These are phyloP conservation scores for Ceratoteleas bidentatus DNA, from an alignment of 1,140 invertebrate species.

Conservation along the genomic window DNA sequence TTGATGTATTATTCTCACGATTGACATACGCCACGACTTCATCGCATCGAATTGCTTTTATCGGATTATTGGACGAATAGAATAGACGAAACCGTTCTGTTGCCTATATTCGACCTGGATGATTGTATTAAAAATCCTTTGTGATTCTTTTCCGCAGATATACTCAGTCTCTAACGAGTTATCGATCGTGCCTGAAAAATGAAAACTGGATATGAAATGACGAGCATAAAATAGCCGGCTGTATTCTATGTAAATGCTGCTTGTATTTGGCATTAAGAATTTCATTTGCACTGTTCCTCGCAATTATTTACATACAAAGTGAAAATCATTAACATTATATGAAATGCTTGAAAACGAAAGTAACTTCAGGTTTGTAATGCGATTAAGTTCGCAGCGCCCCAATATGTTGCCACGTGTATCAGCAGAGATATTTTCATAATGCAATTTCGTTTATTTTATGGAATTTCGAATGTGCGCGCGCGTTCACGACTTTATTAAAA, in stretches of 20 bases:
- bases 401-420: slow-evolving; percentile 40
- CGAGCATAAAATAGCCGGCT: slow-evolving; percentile 48
- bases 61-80: slow-evolving; percentile 65
- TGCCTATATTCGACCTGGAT: slow-evolving; percentile 57
- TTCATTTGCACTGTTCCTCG: slow-evolving; percentile 40
- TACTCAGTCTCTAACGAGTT: slow-evolving; percentile 63
- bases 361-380: slow-evolving; percentile 54
- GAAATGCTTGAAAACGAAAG: slow-evolving; percentile 49
- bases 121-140: slow-evolving; percentile 68
- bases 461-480: slow-evolving; percentile 11
- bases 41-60: slow-evolving; percentile 66
- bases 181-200: slow-evolving; percentile 61
- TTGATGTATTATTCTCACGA: slow-evolving; percentile 65
- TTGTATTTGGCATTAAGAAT: slow-evolving; percentile 39
- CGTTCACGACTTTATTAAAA: slow-evolving; percentile 17
- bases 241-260: slow-evolving; percentile 51
- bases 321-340: slow-evolving; percentile 44
- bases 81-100: slow-evolving; percentile 62
- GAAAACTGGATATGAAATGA: slow-evolving; percentile 63
- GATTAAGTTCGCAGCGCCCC: slow-evolving; percentile 33
- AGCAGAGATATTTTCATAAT: slow-evolving; percentile 43
- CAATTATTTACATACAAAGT: slow-evolving; percentile 59
- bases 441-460: slow-evolving; percentile 44
- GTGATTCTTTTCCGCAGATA: slow-evolving; percentile 66
- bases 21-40: slow-evolving; percentile 61